Base-by-base conservation (phyloP, 2,797 vertebrate genomes). In the Rhabdophis nuchalis region DNA sequence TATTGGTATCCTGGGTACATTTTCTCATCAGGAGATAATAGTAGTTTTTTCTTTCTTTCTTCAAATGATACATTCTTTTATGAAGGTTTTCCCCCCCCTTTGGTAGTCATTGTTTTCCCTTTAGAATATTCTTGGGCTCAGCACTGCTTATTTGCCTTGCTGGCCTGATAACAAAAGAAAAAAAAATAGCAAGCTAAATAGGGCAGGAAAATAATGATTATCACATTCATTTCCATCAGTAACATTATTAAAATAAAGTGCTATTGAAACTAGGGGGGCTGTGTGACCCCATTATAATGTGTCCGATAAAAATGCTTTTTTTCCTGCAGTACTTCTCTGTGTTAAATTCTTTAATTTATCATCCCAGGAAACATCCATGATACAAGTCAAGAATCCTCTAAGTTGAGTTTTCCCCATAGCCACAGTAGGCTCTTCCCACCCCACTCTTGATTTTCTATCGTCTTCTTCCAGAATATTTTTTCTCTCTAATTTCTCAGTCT, bases 21-120 rank as follows among this genome's bases (percentile, higher is more conserved):
- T 93, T 94, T 95, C 94, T 90, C 94, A 92, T 92, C 95, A 94
- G 94, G 88, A 93, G 92, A 93, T 64, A 93, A 95, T 95, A 95
- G 92, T 94, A 96, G 13, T 54, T 54, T 56, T 46, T 46, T 93
- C 93, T 77, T 95, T 94, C 94, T 94, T 94, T 94, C 94, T 97
- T 94, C 92, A 94, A 96, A 96, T 93, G 92, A 93, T 93, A 94
- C 82, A 92, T 89, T 93, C 92, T 96, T 93, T 95, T 95, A 94
- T 93, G 91, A 86, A 94, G 93, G 93, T 92, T 96, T 41, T 23
- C 4, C 4, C 41, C 41, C 46, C 46, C 46, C 32, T 96, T 96
- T 94, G 95, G 95, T 95, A 96, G 53, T 96, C 93, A 93, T 27
- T 93, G 9, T 54, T 64, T 7, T 32, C 87, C 57, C 23, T 32